Conservation (phyloP, 2,888 invertebrate species). For the Lasioglossum zephyrum region DNA sequence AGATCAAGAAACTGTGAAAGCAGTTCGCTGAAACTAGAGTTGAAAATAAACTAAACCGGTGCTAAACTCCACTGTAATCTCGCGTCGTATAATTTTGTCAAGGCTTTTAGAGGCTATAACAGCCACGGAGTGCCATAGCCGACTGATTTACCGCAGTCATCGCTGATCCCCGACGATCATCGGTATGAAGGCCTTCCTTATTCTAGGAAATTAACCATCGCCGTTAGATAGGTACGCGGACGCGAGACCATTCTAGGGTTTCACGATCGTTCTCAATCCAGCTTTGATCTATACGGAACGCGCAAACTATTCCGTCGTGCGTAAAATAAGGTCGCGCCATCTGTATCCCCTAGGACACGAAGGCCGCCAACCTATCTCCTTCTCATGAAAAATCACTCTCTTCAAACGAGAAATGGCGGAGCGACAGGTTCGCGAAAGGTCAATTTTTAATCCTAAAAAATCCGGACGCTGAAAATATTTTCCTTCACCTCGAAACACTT, state of each 20-base stretch:
- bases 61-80: neutral
- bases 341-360: neutral
- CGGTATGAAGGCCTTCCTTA: constrained; percentile 15
- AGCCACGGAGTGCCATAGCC: neutral
- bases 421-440: neutral
- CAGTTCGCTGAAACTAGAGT: neutral
- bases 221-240: constrained; percentile 14
- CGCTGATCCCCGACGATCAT: constrained; percentile 22
- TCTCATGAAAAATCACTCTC: neutral
- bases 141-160: neutral
- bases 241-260: constrained; percentile 49
- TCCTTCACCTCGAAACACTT: neutral
- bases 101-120: neutral
- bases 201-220: constrained; percentile 41
- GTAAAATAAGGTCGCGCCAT: constrained; percentile 45
- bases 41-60: neutral
- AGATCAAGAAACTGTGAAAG: neutral
- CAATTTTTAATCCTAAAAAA: neutral
- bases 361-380: neutral
- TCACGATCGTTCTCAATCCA: constrained; percentile 65
- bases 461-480: neutral
- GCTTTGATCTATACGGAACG: constrained; percentile 51
- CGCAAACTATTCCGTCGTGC: constrained; percentile 30
- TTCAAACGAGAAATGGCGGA: neutral
- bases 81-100: neutral